Base-by-base conservation (phyloP, 2,888 invertebrate species). In the Acanthosepion esculentum region DNA sequence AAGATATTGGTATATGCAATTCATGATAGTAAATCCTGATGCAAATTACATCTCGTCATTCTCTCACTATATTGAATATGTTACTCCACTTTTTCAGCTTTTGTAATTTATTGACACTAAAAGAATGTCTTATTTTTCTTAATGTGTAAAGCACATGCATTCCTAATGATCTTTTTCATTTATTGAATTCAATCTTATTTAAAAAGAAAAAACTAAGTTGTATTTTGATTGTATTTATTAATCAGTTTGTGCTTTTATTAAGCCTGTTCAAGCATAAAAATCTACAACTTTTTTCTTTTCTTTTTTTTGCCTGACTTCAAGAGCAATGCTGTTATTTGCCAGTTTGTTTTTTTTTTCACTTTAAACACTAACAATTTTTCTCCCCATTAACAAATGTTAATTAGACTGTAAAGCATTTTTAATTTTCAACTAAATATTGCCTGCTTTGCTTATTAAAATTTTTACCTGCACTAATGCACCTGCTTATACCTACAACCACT, bases 401-500 rank as follows among this genome's bases (percentile, higher is more conserved):
- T 78, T 59, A 59, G 23, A 26, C 15, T 33, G n/a, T n/a, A 78
- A 33, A n/a, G 3, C 12, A 10, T n/a, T 78, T 78, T 78, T 78
- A 50, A 33, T 78, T 78, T 78, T 78, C 78, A n/a, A n/a, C n/a
- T 33, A 78, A 78, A n/a, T 33, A 78, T n/a, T 78, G 78, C 78
- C n/a, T 78, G 78, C 78, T 78, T 78, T n/a, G 78, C 78, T 78
- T 78, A 78, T 78, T n/a, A n/a, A 33, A n/a, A 33, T 78, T n/a
- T n/a, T 78, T 59, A 59, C 59, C 59, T 78, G 78, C 78, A 78
- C 78, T 78, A n/a, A 78, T 78, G 33, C 78, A 78, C 78, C 78
- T 78, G 78, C 78, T 78, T 78, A 23, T n/a, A 33, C 15, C 12
- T 15, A 78, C n/a, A 78, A 78, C 23, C 78, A 78, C 78, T 78